These are phyloP conservation scores for Capitulum mitella DNA, from an alignment of 2,888 invertebrate genomes.

Conservation along the genomic window DNA sequence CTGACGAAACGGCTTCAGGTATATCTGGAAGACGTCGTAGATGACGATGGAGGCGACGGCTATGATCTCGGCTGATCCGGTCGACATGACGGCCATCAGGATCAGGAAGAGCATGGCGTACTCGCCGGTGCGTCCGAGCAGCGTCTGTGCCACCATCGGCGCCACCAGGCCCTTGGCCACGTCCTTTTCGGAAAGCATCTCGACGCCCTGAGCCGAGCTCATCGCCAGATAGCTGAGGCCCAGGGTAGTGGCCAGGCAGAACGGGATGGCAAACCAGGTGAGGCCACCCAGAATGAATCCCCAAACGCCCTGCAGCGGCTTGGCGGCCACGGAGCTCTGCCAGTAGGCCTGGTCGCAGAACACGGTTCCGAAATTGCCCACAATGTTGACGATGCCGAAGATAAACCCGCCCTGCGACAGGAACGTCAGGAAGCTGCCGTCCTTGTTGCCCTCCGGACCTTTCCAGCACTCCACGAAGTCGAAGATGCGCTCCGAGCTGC, in stretches of 20 bases:
- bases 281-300: conserved; percentile 44
- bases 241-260: conserved; percentile 44
- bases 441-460: conserved; percentile 41
- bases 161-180: conserved; percentile 35
- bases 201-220: conserved; percentile 36
- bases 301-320: conserved; percentile 42
- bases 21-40: conserved; percentile 42
- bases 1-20: conserved; percentile 37
- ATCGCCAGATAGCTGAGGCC: conserved; percentile 42
- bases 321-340: conserved; percentile 44
- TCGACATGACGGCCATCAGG: conserved; percentile 44
- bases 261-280: conserved; percentile 45
- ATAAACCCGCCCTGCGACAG: conserved; percentile 41
- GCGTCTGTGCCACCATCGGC: conserved; percentile 41
- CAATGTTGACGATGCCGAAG: conserved; percentile 42
- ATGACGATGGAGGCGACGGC: conserved; percentile 43
- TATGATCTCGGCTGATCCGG: conserved; percentile 43
- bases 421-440: conserved; percentile 42
- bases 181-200: conserved; percentile 38
- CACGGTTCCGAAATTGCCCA: conserved; percentile 44
- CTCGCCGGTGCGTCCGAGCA: conserved; percentile 41
- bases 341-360: conserved; percentile 45
- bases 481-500: too few relatives aligned
- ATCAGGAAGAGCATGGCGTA: conserved; percentile 42
- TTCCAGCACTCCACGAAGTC: too few relatives aligned